Percentiles rank a stretch among this genome's conserved stretches.
These are phyloP conservation scores for Meandrina meandrites DNA, from an alignment of 92 coral and sea anemone species.

Conservation along the genomic window DNA sequence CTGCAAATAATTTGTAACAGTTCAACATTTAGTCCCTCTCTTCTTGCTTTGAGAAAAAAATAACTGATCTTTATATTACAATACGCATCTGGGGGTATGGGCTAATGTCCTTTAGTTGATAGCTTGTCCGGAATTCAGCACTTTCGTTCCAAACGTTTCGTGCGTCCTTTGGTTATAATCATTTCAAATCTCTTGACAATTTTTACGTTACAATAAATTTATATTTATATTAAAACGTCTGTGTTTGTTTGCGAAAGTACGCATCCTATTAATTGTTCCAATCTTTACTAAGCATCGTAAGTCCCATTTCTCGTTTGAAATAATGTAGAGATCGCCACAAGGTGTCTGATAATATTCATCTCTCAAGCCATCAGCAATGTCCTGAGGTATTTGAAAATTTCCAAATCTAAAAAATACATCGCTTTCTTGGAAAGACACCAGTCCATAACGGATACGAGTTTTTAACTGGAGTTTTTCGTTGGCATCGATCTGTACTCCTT, in stretches of 20 bases:
- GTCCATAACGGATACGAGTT: conserved; percentile 7
- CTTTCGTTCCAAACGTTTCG: too few relatives aligned
- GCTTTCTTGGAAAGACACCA: not conserved
- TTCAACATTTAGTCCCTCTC: too few relatives aligned
- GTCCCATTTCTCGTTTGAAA: not conserved
- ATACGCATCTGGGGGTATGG: too few relatives aligned
- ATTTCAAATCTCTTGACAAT: not conserved
- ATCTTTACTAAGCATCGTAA: not conserved
- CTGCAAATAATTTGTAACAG: too few relatives aligned
- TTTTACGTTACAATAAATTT: not conserved
- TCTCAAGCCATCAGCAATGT: not conserved
- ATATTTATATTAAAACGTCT: not conserved
- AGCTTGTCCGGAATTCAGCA: too few relatives aligned
- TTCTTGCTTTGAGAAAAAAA: too few relatives aligned
- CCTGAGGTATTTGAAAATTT: not conserved
- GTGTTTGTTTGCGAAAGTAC: not conserved
- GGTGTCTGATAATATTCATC: not conserved
- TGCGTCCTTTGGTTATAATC: too few relatives aligned
- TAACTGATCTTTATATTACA: too few relatives aligned
- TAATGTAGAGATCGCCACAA: not conserved
- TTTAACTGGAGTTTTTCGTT: not conserved
- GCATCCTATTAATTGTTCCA: not conserved
- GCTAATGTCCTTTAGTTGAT: too few relatives aligned
- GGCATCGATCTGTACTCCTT: not conserved
- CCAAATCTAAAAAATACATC: not conserved